Evolutionary conservation across 2,888 invertebrate genomes (phyloP).

Genomic region (Machimus rusticus): DNA sequence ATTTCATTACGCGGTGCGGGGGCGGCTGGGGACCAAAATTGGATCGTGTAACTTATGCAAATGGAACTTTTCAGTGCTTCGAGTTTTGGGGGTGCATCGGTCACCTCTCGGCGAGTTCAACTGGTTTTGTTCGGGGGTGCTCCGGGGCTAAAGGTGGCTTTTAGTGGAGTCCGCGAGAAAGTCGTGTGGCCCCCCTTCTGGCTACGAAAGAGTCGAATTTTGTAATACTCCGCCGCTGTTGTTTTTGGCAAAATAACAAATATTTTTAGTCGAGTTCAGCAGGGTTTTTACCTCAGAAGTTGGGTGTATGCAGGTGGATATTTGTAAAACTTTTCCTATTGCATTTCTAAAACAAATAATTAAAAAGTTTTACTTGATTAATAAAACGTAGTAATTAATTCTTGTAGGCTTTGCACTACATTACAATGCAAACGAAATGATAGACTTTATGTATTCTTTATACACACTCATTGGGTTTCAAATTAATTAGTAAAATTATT

Average conservation of each 20-base stretch:
- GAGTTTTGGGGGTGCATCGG: background rate
- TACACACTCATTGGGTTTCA: too few relatives aligned
- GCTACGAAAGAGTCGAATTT: background rate
- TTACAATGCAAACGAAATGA: too few relatives aligned
- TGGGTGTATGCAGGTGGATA: background rate
- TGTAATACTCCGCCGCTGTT: background rate
- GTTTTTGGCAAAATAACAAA: background rate
- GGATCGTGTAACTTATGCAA: slow-evolving; percentile 5
- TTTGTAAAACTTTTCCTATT: background rate
- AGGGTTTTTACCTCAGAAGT: too few relatives aligned
- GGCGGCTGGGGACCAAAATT: background rate
- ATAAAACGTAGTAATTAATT: too few relatives aligned
- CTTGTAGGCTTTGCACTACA: too few relatives aligned
- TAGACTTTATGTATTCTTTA: too few relatives aligned
- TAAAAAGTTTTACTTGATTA: too few relatives aligned
- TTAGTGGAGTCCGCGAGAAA: background rate
- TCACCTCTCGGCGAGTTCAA: background rate
- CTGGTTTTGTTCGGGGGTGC: background rate
- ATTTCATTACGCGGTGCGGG: slow-evolving; percentile 23
- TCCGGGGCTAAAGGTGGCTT: background rate
- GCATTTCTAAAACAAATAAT: too few relatives aligned
- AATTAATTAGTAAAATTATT: too few relatives aligned
- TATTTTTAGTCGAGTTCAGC: background rate
- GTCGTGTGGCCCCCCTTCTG: background rate
- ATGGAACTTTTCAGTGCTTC: background rate